Evolutionary conservation across 2,888 invertebrate species (phyloP).

Genomic region (Scelioninae gen. 2): DNA sequence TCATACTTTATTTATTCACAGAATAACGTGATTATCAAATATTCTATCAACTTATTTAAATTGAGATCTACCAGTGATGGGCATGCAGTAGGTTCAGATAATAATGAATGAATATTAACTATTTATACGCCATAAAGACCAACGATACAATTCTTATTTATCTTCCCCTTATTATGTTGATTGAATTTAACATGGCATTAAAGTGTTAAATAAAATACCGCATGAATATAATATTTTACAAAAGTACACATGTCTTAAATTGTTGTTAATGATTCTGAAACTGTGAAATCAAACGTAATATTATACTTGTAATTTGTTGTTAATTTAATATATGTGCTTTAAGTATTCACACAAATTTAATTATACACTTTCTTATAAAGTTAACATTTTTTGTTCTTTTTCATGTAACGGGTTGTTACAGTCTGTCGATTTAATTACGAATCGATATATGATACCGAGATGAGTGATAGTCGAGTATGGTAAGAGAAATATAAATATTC

Average conservation of each 20-base stretch:
- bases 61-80: too few species aligned
- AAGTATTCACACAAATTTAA: too few species aligned
- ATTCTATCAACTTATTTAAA: too few species aligned
- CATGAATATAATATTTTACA: neutral
- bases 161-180: neutral
- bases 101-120: too few species aligned
- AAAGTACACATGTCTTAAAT: too few species aligned
- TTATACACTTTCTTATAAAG: slow-evolving; percentile 3
- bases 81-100: too few species aligned
- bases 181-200: neutral
- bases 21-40: too few species aligned
- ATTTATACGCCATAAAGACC: neutral
- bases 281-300: too few species aligned
- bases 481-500: slow-evolving; percentile 29
- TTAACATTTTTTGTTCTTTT: slow-evolving; percentile 37
- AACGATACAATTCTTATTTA: slow-evolving; percentile 6
- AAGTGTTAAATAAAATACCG: neutral
- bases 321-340: too few species aligned
- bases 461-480: slow-evolving; percentile 35
- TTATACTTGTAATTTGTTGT: too few species aligned
- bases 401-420: slow-evolving; percentile 39
- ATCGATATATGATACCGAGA: slow-evolving; percentile 31
- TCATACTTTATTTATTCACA: too few species aligned
- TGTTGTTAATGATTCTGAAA: too few species aligned
- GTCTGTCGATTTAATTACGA: slow-evolving; percentile 36